Evolutionary conservation across 2,888 invertebrate genomes (phyloP).

Genomic region (Zygogramma bicolorata): DNA sequence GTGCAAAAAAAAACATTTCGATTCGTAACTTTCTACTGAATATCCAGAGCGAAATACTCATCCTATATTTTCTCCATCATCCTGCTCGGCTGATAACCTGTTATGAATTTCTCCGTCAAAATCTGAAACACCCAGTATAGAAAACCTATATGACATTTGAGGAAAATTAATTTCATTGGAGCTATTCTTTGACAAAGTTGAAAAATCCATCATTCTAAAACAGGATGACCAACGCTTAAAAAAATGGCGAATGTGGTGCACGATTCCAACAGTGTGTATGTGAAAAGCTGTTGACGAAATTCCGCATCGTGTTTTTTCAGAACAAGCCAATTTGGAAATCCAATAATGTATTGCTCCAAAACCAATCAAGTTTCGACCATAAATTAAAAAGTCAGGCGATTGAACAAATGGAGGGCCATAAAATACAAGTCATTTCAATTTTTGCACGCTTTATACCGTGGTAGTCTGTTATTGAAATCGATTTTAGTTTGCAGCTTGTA

Average conservation of each 20-base stretch:
- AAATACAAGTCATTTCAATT: constrained; percentile 30
- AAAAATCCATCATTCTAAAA: too few relatives aligned
- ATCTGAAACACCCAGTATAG: too few relatives aligned
- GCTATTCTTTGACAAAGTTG: too few relatives aligned
- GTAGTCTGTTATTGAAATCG: constrained; percentile 37
- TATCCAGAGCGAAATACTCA: too few relatives aligned
- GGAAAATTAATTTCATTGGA: too few relatives aligned
- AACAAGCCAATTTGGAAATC: constrained; percentile 11
- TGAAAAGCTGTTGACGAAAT: not conserved
- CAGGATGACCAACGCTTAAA: too few relatives aligned
- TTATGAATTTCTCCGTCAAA: too few relatives aligned
- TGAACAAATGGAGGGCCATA: constrained; percentile 25
- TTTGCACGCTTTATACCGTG: constrained; percentile 32
- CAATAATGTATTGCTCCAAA: constrained; percentile 15
- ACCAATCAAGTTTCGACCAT: constrained; percentile 17
- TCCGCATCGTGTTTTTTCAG: constrained; percentile 7
- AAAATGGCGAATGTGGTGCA: not conserved
- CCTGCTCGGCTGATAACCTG: too few relatives aligned
- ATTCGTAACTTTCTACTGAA: too few relatives aligned
- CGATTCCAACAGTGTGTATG: not conserved
- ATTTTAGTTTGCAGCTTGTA: constrained; percentile 38
- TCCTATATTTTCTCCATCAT: too few relatives aligned
- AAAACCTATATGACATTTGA: too few relatives aligned
- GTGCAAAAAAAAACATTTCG: too few relatives aligned
- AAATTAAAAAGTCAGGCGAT: constrained; percentile 20